phyloP scores from a whole-genome alignment of 2,113 vertebrate species.

The Cheilinus undulatus region DNA sequence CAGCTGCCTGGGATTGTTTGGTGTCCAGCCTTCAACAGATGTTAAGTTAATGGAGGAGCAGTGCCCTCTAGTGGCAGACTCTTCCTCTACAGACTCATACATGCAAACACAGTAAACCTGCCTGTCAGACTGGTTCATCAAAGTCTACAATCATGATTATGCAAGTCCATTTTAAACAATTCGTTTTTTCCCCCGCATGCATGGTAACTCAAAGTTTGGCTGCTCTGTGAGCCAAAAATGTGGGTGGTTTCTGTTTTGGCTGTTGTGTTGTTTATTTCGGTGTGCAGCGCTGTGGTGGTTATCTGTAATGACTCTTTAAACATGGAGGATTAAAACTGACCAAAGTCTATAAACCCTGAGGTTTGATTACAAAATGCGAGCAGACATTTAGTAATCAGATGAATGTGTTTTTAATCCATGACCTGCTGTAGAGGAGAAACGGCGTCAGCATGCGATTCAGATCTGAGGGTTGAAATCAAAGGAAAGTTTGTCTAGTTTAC shows the following conservation, averaged over 20 bases:
- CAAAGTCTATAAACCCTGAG: neutral
- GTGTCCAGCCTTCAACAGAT: neutral
- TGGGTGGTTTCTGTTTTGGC: neutral
- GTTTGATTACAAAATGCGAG: too few relatives aligned
- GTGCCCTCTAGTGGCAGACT: conserved; percentile 52
- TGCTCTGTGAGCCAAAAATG: neutral
- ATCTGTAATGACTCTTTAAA: neutral
- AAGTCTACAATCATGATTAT: neutral
- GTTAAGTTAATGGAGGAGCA: conserved; percentile 3
- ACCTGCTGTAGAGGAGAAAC: neutral
- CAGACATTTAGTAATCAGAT: neutral
- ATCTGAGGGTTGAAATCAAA: conserved; percentile 1
- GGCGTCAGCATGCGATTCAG: conserved; percentile 3
- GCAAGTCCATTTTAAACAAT: neutral
- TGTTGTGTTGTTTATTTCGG: conserved; percentile 1
- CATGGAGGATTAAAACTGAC: conserved; percentile 10
- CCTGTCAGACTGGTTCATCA: neutral
- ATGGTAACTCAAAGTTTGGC: too few relatives aligned
- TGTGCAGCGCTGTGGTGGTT: neutral
- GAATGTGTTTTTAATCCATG: conserved; percentile 17
- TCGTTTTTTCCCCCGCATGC: too few relatives aligned
- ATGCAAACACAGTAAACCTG: neutral
- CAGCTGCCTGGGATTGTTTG: too few relatives aligned
- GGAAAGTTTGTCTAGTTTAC: conserved; percentile 64
- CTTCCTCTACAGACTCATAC: neutral